A percentile compares a stretch with the other conserved stretches of the same genome.
Conservation (phyloP, 2,113 vertebrate genomes). For the Jaculus jaculus region DNA sequence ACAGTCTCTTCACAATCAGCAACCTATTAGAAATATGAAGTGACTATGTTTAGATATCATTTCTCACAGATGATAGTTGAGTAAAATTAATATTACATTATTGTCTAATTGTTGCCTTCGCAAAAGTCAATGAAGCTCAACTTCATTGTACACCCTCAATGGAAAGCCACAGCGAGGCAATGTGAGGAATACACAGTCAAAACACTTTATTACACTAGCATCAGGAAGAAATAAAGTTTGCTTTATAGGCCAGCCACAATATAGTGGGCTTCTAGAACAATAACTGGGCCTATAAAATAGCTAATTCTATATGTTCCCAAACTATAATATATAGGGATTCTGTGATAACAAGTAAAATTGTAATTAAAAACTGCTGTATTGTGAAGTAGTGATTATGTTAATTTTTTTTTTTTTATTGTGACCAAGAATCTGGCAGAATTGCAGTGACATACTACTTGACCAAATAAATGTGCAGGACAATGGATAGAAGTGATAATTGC, state of each 20-base stretch:
- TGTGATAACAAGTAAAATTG: slow-evolving; percentile 34
- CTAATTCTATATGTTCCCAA: slow-evolving; percentile 39
- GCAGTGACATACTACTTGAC: not conserved
- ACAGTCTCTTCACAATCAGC: slow-evolving; percentile 94
- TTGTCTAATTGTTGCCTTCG: slow-evolving; percentile 62
- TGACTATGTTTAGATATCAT: slow-evolving; percentile 65
- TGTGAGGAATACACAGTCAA: not conserved
- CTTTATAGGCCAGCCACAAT: slow-evolving; percentile 42
- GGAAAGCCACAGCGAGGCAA: slow-evolving; percentile 5
- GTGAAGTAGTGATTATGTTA: slow-evolving; percentile 46
- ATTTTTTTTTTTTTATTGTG: not conserved
- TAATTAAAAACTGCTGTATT: slow-evolving; percentile 48
- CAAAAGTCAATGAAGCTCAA: slow-evolving; percentile 64
- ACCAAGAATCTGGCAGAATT: not conserved
- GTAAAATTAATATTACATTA: slow-evolving; percentile 66
- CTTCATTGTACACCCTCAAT: slow-evolving; percentile 61
- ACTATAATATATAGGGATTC: not conserved
- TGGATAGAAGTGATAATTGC: too few species aligned
- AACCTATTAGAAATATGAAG: slow-evolving; percentile 91
- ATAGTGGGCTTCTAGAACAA: not conserved
- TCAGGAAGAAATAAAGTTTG: not conserved
- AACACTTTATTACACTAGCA: not conserved
- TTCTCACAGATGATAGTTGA: slow-evolving; percentile 65
- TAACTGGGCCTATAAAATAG: not conserved
- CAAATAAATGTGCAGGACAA: not conserved